phyloP scores from a whole-genome alignment of 2,888 invertebrate genomes.

The Parnassius orleans region DNA sequence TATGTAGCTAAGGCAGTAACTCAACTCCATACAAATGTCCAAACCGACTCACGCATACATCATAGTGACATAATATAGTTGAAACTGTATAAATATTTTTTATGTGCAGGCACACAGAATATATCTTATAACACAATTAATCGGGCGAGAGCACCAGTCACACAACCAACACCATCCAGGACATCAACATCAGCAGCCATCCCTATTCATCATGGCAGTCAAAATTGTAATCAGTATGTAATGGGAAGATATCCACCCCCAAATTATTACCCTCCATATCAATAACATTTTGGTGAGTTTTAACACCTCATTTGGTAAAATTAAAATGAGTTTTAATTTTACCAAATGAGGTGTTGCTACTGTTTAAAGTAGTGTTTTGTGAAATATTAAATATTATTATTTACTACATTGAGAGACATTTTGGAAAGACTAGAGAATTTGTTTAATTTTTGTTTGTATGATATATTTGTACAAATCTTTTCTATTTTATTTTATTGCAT shows the following conservation, averaged over 20 bases:
- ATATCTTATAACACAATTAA: conserved; percentile 8
- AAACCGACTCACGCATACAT: too few relatives aligned
- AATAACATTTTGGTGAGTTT: conserved; percentile 10
- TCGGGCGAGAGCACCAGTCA: neutral
- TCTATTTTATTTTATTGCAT: conserved; percentile 3
- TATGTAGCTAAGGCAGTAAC: too few relatives aligned
- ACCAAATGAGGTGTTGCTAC: neutral
- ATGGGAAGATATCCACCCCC: conserved; percentile 8
- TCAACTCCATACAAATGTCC: too few relatives aligned
- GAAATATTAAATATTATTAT: neutral
- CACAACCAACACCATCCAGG: conserved; percentile 2
- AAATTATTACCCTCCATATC: conserved; percentile 9
- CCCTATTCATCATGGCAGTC: conserved; percentile 5
- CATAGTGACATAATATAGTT: too few relatives aligned
- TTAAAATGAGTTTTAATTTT: too few relatives aligned
- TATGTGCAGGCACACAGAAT: conserved; percentile 10
- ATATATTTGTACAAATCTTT: too few relatives aligned
- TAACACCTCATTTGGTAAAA: too few relatives aligned
- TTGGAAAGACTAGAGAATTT: neutral
- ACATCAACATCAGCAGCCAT: conserved; percentile 7
- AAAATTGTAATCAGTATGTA: conserved; percentile 13
- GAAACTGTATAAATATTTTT: neutral
- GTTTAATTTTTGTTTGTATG: too few relatives aligned
- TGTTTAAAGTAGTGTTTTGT: neutral
- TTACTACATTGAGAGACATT: neutral